phyloP scores from a whole-genome alignment of 2,113 vertebrate genomes.

The Oenanthe melanoleuca region DNA sequence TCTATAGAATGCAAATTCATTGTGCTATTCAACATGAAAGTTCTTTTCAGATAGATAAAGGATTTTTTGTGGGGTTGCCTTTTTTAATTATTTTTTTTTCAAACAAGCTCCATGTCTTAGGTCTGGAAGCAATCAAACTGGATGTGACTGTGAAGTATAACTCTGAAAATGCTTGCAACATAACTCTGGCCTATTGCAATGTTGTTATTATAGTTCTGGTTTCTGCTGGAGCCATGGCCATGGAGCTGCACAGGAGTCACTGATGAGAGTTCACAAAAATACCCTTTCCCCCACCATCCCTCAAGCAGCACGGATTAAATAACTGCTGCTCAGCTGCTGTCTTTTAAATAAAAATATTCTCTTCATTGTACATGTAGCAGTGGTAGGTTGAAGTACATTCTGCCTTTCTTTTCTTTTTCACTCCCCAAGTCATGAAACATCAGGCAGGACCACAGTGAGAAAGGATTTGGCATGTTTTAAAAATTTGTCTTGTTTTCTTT shows the following conservation, averaged over 20 bases:
- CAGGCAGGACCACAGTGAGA: conserved; percentile 24
- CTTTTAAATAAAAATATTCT: conserved; percentile 71
- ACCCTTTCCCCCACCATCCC: conserved; percentile 48
- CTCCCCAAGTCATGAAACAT: conserved; percentile 38
- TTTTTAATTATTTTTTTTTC: neutral
- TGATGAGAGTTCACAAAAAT: conserved; percentile 65
- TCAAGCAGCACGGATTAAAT: conserved; percentile 70
- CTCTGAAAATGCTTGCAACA: conserved; percentile 39
- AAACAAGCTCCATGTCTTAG: conserved; percentile 17
- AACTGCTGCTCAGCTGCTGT: conserved; percentile 64
- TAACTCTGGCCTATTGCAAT: conserved; percentile 20
- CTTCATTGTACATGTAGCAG: conserved; percentile 33
- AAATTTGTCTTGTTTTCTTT: conserved; percentile 54
- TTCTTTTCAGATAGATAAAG: conserved; percentile 48
- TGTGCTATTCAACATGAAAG: neutral
- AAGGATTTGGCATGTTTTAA: conserved; percentile 58
- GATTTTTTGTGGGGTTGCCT: neutral
- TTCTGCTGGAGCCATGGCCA: conserved; percentile 59
- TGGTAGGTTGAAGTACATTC: conserved; percentile 49
- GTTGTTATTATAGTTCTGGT: conserved; percentile 47
- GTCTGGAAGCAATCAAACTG: conserved; percentile 71
- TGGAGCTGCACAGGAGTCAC: neutral
- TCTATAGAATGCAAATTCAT: neutral
- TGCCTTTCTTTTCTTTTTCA: conserved; percentile 58
- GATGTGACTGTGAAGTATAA: conserved; percentile 28